Percentiles rank a stretch among this genome's conserved stretches.
These are phyloP conservation scores for Selenia dentaria DNA, from an alignment of 2,888 invertebrate species.

Conservation along the genomic window DNA sequence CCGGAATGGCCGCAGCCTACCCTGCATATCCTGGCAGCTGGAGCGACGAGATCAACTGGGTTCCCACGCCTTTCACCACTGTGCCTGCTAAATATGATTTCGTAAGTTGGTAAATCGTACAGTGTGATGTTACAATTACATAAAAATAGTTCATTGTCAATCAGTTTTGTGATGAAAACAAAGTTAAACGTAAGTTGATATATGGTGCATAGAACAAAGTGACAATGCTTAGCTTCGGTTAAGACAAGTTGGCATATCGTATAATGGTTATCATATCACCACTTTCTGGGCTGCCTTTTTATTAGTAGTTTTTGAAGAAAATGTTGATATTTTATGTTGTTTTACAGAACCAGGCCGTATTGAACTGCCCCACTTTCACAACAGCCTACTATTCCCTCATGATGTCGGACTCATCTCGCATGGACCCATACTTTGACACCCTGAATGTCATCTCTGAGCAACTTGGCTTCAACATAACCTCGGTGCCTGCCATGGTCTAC, in stretches of 20 bases:
- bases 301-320: too few species aligned
- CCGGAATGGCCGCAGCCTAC: conserved; percentile 52
- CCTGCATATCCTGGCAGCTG: conserved; percentile 39
- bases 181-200: neutral
- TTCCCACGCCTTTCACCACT: conserved; percentile 54
- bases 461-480: conserved; percentile 20
- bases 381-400: conserved; percentile 5
- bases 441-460: conserved; percentile 32
- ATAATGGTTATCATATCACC: too few species aligned
- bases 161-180: neutral
- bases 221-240: too few species aligned
- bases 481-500: conserved; percentile 25
- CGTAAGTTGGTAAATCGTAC: too few species aligned
- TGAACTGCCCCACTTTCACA: conserved; percentile 44
- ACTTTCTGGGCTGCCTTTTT: too few species aligned
- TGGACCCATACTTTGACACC: conserved; percentile 29
- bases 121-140: too few species aligned
- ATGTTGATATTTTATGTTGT: too few species aligned
- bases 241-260: too few species aligned
- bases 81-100: conserved; percentile 48
- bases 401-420: neutral
- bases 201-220: too few species aligned
- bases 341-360: conserved; percentile 41
- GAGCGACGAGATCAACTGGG: conserved; percentile 49
- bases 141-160: too few species aligned